Percentiles rank a stretch among this genome's conserved stretches.
Conservation (phyloP, 2,113 vertebrate species). For the Scatophagus argus region DNA sequence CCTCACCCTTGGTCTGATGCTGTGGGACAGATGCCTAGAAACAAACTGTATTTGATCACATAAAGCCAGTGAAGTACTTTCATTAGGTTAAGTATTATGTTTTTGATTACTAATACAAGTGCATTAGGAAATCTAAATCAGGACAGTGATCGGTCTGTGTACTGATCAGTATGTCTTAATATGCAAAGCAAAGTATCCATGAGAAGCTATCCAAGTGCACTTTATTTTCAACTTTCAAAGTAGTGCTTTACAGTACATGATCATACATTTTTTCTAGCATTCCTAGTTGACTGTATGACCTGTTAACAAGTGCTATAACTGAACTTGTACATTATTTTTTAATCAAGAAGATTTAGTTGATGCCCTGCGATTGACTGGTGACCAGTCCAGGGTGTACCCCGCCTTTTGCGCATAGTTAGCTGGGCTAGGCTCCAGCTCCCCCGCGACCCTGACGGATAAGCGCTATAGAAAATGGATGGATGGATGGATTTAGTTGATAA, state of each 20-base stretch:
- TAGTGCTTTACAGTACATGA: background rate
- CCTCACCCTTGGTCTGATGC: slow-evolving; percentile 55
- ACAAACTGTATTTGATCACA: slow-evolving; percentile 68
- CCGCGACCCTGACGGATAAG: too few relatives aligned
- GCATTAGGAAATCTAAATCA: slow-evolving; percentile 48
- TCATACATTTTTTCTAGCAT: background rate
- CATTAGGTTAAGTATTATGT: slow-evolving; percentile 70
- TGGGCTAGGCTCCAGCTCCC: too few relatives aligned
- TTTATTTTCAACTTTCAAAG: background rate
- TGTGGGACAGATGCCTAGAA: slow-evolving; percentile 63
- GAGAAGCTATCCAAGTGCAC: background rate
- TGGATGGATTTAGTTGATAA: background rate
- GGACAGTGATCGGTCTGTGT: slow-evolving; percentile 34
- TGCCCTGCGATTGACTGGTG: too few relatives aligned
- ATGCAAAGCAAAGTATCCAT: background rate
- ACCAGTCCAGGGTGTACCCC: too few relatives aligned
- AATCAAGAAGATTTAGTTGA: background rate
- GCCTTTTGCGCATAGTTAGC: too few relatives aligned
- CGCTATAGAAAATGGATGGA: too few relatives aligned
- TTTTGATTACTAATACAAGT: slow-evolving; percentile 72
- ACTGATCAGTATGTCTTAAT: slow-evolving; percentile 36
- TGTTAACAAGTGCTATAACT: background rate
- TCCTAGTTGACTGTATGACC: background rate
- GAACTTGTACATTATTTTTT: background rate
- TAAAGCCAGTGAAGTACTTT: slow-evolving; percentile 58